Percentiles rank a stretch among this genome's conserved stretches.
Conservation (phyloP, 1,140 invertebrate species). For the Penaeus indicus region DNA sequence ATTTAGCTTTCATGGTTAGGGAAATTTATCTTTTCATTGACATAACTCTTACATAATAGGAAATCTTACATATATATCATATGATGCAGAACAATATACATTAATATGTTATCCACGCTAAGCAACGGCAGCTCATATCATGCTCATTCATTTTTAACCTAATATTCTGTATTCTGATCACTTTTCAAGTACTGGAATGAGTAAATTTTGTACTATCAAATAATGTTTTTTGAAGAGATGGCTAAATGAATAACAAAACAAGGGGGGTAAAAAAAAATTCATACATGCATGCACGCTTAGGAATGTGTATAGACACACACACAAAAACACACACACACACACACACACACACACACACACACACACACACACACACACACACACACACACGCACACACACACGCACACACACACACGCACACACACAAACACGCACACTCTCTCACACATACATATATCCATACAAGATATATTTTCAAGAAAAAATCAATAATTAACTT, state of each 20-base stretch:
- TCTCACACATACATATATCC: slow-evolving; percentile 7
- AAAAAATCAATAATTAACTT: slow-evolving; percentile 2
- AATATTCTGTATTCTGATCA: too few species aligned
- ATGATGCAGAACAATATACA: too few species aligned
- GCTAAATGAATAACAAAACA: not conserved
- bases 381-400: not conserved
- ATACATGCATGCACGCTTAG: not conserved
- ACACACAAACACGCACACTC: slow-evolving; percentile 2
- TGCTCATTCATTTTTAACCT: too few species aligned
- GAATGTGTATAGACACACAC: not conserved
- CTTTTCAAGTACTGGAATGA: too few species aligned
- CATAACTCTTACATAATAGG: too few species aligned
- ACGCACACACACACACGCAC: slow-evolving; percentile 22
- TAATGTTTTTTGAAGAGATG: not conserved
- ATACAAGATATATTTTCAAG: slow-evolving; percentile 2
- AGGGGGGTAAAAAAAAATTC: not conserved
- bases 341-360: slow-evolving; percentile 31
- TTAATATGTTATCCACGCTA: too few species aligned
- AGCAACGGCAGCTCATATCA: too few species aligned
- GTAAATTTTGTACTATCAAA: too few species aligned
- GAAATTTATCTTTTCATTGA: too few species aligned
- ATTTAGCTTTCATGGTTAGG: too few species aligned
- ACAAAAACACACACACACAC: not conserved
- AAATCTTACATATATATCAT: too few species aligned
- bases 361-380: slow-evolving; percentile 12